phyloP scores from a whole-genome alignment of 2,888 invertebrate species.

The Luperina testacea region DNA sequence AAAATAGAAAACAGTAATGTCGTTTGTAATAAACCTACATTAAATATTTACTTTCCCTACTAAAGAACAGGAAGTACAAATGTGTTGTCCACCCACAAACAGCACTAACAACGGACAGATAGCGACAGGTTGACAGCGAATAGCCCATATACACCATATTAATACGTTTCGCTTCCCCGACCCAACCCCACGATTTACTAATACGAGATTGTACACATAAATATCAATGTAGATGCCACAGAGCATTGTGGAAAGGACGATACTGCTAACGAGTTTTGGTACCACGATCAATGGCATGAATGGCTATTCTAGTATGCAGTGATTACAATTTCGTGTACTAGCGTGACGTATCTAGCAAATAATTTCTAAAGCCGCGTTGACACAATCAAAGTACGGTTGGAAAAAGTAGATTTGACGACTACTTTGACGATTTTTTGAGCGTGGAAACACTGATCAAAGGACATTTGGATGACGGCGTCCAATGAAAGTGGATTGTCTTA shows the following conservation, averaged over 20 bases:
- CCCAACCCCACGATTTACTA: constrained; percentile 11
- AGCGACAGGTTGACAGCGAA: constrained; percentile 34
- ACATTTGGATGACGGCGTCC: background rate
- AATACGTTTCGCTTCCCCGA: constrained; percentile 40
- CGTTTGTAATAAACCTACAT: background rate
- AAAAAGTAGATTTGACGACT: background rate
- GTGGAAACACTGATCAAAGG: background rate
- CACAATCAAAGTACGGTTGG: background rate
- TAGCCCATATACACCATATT: constrained; percentile 42
- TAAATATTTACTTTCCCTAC: background rate
- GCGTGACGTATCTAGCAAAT: background rate
- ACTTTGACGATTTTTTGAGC: background rate
- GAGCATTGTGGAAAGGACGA: constrained; percentile 1
- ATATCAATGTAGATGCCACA: constrained; percentile 15
- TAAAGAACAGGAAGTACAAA: background rate
- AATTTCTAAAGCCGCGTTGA: background rate
- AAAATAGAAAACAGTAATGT: background rate
- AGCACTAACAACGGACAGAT: constrained; percentile 34
- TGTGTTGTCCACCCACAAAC: background rate
- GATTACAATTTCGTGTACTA: background rate
- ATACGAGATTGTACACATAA: constrained; percentile 42
- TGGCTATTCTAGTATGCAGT: background rate
- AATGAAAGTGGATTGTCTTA: no score
- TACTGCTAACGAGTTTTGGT: constrained; percentile 20
- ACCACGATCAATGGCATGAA: background rate